Base-by-base conservation (phyloP, 2,113 vertebrate species). In the Cephalopholis sonnerati region DNA sequence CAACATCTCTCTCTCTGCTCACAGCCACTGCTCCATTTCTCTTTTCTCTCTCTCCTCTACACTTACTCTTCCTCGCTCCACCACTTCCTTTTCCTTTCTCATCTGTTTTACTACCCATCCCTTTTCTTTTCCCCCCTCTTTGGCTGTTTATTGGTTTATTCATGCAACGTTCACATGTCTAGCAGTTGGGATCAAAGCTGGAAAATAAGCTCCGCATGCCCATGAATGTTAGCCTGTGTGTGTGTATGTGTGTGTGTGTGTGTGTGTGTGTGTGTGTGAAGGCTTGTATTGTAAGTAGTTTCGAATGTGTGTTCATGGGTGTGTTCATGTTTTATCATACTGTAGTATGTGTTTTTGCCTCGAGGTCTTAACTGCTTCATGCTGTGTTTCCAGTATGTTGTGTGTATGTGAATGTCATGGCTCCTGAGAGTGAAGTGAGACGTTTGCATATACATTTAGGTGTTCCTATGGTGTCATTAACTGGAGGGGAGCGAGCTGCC, bases 101-200 rank as follows among this genome's bases (percentile, higher is more conserved):
- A 18, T 66, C 58, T 51, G 22, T 64, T 79, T 65, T 65, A 62
- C 59, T 51, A 29, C 66, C 24, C 44, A 3, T 22, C 27, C 24
- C 58, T 73, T 24, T 44, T 11, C 67, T 71, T 53, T 53, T 22
- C 1, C 1, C n/a, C 16, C 46, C 25, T 22, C 18, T 68, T 81
- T 76, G 64, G 27, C 63, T 87, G 86, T 90, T 87, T 85, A 76
- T 80, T 85, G 27, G 80, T 85, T 86, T 90, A 91, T 92, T 90
- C 85, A 87, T 87, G 72, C 68, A 66, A 24, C 12, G 53, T 74
- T 90, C 57, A 58, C 16, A 81, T 82, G 87, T 87, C 74, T 71
- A 64, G 58, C 70, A 77, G 64, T 84, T 77, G 54, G 81, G 76
- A 88, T 91, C 80, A 91, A 66, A 86, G 81, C 82, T 66, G 69